Evolutionary conservation across 2,797 vertebrate species (phyloP).

Genomic region (Paratrypauchen microcephalus): DNA sequence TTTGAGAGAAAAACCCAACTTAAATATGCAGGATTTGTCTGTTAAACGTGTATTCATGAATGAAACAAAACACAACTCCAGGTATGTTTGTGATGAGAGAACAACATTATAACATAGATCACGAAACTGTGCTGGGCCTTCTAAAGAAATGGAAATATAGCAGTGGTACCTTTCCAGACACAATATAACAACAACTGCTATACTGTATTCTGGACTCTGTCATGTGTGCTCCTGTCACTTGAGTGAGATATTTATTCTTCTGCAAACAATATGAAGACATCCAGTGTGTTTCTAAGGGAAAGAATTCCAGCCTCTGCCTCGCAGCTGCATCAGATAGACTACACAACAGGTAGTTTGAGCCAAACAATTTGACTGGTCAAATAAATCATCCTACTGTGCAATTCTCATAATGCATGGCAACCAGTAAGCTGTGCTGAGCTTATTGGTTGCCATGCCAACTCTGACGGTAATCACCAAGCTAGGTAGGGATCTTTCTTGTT

Average conservation of each 20-base stretch:
- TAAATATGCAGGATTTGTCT: too few relatives aligned
- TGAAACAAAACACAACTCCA: too few relatives aligned
- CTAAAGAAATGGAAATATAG: too few relatives aligned
- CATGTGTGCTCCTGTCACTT: neutral
- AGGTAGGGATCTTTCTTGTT: constrained; percentile 36
- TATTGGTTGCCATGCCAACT: constrained; percentile 56
- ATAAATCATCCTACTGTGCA: constrained; percentile 41
- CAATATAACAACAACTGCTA: neutral
- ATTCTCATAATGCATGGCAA: constrained; percentile 43
- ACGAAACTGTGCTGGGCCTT: too few relatives aligned
- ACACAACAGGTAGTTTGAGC: constrained; percentile 52
- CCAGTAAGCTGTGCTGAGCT: constrained; percentile 45
- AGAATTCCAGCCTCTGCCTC: constrained; percentile 5
- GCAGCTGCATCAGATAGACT: constrained; percentile 18
- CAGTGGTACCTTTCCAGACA: neutral
- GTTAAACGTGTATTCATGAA: too few relatives aligned
- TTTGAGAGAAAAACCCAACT: too few relatives aligned
- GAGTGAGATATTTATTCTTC: neutral
- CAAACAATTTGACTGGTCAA: constrained; percentile 43
- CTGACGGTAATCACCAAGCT: constrained; percentile 34
- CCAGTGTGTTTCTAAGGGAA: constrained; percentile 15
- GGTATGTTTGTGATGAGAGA: too few relatives aligned
- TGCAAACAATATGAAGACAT: constrained; percentile 13
- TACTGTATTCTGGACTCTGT: neutral
- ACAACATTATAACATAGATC: too few relatives aligned